Conservation (phyloP, 2,888 invertebrate genomes). For the Agrochola litura region DNA sequence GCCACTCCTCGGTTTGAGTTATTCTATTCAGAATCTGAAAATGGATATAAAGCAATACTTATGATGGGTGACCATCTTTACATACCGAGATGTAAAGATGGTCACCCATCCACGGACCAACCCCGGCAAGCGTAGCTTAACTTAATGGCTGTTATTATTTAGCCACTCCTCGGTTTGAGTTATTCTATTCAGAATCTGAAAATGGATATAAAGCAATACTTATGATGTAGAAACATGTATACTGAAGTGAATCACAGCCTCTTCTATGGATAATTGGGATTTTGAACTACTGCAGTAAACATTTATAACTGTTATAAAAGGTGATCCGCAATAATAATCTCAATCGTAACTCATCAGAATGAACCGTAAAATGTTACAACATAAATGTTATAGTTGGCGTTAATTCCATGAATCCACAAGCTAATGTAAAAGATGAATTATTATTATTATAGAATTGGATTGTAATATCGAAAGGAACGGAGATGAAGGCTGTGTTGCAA, state of each 20-base stretch:
- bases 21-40: too few relatives aligned
- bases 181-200: background rate
- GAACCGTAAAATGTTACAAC: slow-evolving; percentile 11
- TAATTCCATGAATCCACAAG: slow-evolving; percentile 8
- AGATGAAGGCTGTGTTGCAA: slow-evolving; percentile 63
- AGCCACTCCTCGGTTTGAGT: too few relatives aligned
- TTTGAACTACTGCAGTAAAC: background rate
- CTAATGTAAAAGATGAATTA: slow-evolving; percentile 39
- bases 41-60: too few relatives aligned
- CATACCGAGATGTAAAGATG: too few relatives aligned
- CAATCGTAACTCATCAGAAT: slow-evolving; percentile 12
- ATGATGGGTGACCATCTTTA: too few relatives aligned
- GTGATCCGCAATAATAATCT: slow-evolving; percentile 1
- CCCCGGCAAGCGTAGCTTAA: too few relatives aligned
- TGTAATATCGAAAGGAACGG: slow-evolving; percentile 64
- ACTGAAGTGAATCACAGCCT: background rate
- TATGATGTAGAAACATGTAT: background rate
- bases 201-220: background rate
- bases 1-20: too few relatives aligned
- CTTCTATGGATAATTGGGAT: background rate
- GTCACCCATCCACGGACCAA: too few relatives aligned
- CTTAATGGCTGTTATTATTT: too few relatives aligned
- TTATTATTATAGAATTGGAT: slow-evolving; percentile 53
- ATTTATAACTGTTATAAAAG: slow-evolving; percentile 27
- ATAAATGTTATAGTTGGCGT: background rate